Evolutionary conservation across 37 sponge, comb jelly and placozoan genomes (phyloP).

Genomic region (Spongilla lacustris): DNA sequence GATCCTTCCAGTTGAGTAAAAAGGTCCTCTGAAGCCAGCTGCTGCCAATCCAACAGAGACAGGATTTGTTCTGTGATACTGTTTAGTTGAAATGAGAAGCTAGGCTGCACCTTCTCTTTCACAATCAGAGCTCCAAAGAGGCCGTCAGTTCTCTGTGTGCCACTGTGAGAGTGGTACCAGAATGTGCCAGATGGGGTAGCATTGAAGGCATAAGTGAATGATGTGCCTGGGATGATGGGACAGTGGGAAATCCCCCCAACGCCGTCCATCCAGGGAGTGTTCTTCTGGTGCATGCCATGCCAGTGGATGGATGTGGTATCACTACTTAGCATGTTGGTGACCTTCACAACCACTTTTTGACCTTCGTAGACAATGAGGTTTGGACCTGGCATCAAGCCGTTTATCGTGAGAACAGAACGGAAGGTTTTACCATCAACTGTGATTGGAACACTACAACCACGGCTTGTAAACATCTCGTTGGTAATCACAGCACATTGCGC

Average conservation of each 20-base stretch:
- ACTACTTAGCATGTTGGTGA: slow-evolving; percentile 9
- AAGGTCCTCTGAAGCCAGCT: slow-evolving; percentile 9
- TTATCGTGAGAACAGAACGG: slow-evolving; percentile 55
- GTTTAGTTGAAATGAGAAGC: slow-evolving; percentile 5
- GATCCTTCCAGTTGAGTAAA: slow-evolving; percentile 29
- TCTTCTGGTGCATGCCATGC: slow-evolving; percentile 62
- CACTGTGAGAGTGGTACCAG: slow-evolving; percentile 76
- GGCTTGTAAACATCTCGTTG: background rate
- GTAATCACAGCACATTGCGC: too few species aligned
- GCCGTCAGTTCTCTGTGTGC: slow-evolving; percentile 72
- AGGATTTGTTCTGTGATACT: slow-evolving; percentile 55
- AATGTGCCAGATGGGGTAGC: slow-evolving; percentile 55
- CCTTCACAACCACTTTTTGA: slow-evolving; percentile 7
- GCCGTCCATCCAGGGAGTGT: slow-evolving; percentile 68
- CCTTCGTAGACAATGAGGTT: slow-evolving; percentile 53
- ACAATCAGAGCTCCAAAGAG: slow-evolving; percentile 70
- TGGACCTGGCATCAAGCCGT: slow-evolving; percentile 65
- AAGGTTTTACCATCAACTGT: slow-evolving; percentile 52
- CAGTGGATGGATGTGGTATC: slow-evolving; percentile 67
- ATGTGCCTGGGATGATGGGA: slow-evolving; percentile 30
- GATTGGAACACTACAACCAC: slow-evolving; percentile 46
- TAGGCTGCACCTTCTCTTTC: background rate
- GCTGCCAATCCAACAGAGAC: slow-evolving; percentile 71
- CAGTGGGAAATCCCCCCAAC: slow-evolving; percentile 62
- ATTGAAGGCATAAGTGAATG: slow-evolving; percentile 57